A percentile compares a stretch with the other conserved stretches of the same genome.
phyloP scores from a whole-genome alignment of 2,888 invertebrate species.

The Rhaphigaster nebulosa region DNA sequence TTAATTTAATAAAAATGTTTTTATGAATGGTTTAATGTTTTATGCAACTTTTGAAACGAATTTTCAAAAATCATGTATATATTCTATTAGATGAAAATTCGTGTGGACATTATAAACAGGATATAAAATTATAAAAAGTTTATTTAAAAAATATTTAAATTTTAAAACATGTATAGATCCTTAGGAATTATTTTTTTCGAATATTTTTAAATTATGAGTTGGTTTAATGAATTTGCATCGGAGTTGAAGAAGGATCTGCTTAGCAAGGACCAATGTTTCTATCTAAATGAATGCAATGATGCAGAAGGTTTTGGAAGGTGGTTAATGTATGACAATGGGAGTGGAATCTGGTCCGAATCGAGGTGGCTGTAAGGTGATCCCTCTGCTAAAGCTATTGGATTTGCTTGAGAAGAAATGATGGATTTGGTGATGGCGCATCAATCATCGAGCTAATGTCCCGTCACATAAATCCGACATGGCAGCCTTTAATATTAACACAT shows the following conservation, averaged over 20 bases:
- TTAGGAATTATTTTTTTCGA: too few species aligned
- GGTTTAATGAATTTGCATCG: too few species aligned
- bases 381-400: slow-evolving; percentile 6
- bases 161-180: too few species aligned
- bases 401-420: slow-evolving; percentile 29
- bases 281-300: not conserved
- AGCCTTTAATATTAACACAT: slow-evolving; percentile 49
- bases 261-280: not conserved
- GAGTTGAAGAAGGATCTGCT: not conserved
- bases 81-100: too few species aligned
- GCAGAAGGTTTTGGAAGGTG: not conserved
- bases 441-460: slow-evolving; percentile 49
- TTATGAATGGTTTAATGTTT: too few species aligned
- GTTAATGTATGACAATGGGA: not conserved
- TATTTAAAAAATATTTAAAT: too few species aligned
- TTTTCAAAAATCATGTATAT: too few species aligned
- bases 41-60: too few species aligned
- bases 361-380: slow-evolving; percentile 28
- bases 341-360: not conserved
- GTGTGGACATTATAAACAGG: too few species aligned
- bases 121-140: too few species aligned
- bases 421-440: slow-evolving; percentile 46
- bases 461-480: slow-evolving; percentile 50
- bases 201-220: too few species aligned
- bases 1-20: too few species aligned